Conservation (phyloP, 2,797 vertebrate species). For the Pangasius mekongensis region DNA sequence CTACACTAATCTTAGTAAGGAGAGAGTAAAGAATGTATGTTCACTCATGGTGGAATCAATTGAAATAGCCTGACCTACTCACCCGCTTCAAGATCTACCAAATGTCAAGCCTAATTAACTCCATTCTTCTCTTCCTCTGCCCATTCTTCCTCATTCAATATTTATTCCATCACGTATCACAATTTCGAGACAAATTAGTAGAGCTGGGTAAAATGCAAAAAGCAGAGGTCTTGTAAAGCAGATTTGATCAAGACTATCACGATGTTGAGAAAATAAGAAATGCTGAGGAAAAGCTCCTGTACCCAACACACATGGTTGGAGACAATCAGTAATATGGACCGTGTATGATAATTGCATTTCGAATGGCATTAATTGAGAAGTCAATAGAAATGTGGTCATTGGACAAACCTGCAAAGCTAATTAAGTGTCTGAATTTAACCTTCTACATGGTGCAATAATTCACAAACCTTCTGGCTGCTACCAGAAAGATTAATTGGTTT, state of each 20-base stretch:
- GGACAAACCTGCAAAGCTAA: conserved; percentile 58
- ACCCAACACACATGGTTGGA: background rate
- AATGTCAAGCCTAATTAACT: conserved; percentile 52
- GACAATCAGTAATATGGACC: conserved; percentile 45
- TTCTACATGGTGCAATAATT: conserved; percentile 57
- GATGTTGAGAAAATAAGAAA: background rate
- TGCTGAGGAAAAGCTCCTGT: background rate
- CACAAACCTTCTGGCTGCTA: conserved; percentile 53
- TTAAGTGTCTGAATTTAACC: conserved; percentile 57
- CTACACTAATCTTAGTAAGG: conserved; percentile 22
- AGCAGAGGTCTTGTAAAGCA: conserved; percentile 12
- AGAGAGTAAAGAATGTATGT: background rate
- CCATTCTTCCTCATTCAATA: conserved; percentile 37
- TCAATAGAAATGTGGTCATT: conserved; percentile 47
- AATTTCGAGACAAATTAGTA: conserved; percentile 45
- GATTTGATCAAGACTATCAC: background rate
- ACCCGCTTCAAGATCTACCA: conserved; percentile 32
- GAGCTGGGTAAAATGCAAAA: conserved; percentile 7
- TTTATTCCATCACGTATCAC: conserved; percentile 39
- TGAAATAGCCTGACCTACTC: conserved; percentile 35
- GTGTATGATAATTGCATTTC: conserved; percentile 57
- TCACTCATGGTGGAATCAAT: conserved; percentile 48
- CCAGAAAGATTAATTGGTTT: conserved; percentile 60
- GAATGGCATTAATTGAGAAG: conserved; percentile 55
- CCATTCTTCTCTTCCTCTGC: conserved; percentile 14